Conservation (phyloP, 2,888 invertebrate species). For the Cantharis lateralis region DNA sequence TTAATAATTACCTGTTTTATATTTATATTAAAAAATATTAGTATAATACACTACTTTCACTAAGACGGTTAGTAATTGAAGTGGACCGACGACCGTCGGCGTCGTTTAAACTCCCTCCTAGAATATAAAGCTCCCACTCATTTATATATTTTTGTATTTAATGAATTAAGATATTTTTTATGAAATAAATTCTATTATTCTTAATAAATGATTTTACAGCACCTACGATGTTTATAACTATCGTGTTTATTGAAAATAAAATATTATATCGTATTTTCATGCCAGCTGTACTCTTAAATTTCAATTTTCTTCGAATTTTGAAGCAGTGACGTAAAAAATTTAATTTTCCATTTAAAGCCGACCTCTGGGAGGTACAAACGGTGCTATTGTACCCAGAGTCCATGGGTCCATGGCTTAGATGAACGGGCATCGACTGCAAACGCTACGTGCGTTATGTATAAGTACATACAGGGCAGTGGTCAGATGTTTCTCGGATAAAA, state of each 20-base stretch:
- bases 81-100: slow-evolving; percentile 33
- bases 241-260: not conserved
- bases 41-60: slow-evolving; percentile 33
- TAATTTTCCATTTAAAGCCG: not conserved
- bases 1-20: slow-evolving; percentile 10
- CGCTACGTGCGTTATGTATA: too few species aligned
- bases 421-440: too few species aligned
- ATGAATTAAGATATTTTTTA: slow-evolving; percentile 9
- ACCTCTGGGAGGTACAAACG: not conserved
- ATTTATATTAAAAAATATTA: not conserved
- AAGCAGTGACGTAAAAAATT: not conserved
- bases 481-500: too few species aligned
- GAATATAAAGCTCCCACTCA: slow-evolving; percentile 41
- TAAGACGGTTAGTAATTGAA: slow-evolving; percentile 36
- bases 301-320: not conserved
- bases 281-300: not conserved
- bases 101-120: slow-evolving; percentile 39
- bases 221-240: not conserved
- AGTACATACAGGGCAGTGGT: too few species aligned
- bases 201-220: not conserved
- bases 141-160: slow-evolving; percentile 38
- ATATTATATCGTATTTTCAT: not conserved
- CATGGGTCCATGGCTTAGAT: too few species aligned
- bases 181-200: not conserved
- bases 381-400: not conserved